Evolutionary conservation across 2,797 vertebrate genomes (phyloP), one percentile per base, ranked within the genome.

Genomic region (Poecilia gillii): DNA sequence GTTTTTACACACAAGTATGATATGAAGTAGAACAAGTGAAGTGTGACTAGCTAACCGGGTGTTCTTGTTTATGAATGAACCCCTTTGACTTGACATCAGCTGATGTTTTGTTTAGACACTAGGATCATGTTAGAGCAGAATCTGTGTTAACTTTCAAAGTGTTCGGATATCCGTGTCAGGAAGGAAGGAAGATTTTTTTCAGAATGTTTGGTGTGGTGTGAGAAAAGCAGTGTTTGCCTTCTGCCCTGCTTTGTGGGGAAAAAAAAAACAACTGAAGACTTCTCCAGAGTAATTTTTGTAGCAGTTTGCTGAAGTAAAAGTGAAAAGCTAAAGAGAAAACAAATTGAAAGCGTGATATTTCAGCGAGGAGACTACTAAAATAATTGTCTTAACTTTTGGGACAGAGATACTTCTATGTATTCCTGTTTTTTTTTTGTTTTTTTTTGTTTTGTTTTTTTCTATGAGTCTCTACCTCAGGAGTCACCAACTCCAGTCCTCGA

Each of bases 211-310:
- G 62, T 39, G 36, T n/a, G 4, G 72, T 73, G 25, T 59, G 51
- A 81, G 9, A 76, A 39, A 84, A 72, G 20, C 31, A 57, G 18
- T 20, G 23, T 83, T 79, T 81, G 66, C 77, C 74, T 55, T 71
- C 73, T 46, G 3, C 77, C 13, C 11, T 7, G 71, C 78, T 31
- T 6, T 64, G 68, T 79, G 7, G 47, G 31, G 31, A 31, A 31
- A 31, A 31, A 31, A 4, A 6, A 9, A 47, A 46, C 5, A 47
- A 18, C 49, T 23, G 51, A 53, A 25, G 20, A 53, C 51, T 53
- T 53, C 7, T 53, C 7, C 20, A 53, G 51, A 25, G 20, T 9
- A 25, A 25, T 9, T 53, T 53, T 53, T 83, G 72, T 88, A 73
- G 6, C 6, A 28, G n/a, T 53, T 55, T 53, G 1, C 49, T 73